Evolutionary conservation across 2,797 vertebrate genomes (phyloP), one percentile per base, ranked within the genome.

Genomic region (Parotocinclus haroldoi): DNA sequence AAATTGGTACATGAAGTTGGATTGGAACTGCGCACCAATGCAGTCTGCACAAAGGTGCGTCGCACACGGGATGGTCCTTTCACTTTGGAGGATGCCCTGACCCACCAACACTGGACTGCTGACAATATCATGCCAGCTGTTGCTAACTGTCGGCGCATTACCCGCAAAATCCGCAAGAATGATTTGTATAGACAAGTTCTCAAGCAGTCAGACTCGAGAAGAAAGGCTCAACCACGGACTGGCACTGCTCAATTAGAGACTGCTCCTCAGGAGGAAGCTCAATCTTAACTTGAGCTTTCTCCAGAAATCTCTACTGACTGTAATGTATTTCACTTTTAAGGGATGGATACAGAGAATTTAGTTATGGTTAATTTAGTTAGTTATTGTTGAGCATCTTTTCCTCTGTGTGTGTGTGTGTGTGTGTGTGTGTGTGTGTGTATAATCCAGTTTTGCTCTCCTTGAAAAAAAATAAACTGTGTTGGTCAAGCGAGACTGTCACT

Each of bases 1-100:
- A 96, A 86, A 79, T 40, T 96, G 4, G 83, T 98, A 52, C 96
- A 98, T 0, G 96, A 98, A 78, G 89, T 98, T 0, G 96, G 96
- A 3, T 82, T 99, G 52, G 95, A 98, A 83, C 89, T 99, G 68
- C 94, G 89, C 77, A 95, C 91, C 1, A 88, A 92, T 0, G 93
- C 95, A 0, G 85, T 90, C 58, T 98, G 96, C 81, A 89, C 84
- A 0, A 91, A 87, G 11, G 92, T 98, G 39, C 89, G 94, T 11
- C 87, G 96, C 5, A 90, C 81, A 0, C 89, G 95, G 0, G 96
- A 98, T 0, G 96, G 95, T 0, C 67, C 81, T 6, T 98, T 99
- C 75, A 91, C 85, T 0, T 62, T 96, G 75, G 87, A 90, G 0
- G 85, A 93, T 0, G 90, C 95, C 0, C 89, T 99, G 61, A 89